phyloP scores from a whole-genome alignment of 2,113 vertebrate genomes.

The Eulemur macaco region DNA sequence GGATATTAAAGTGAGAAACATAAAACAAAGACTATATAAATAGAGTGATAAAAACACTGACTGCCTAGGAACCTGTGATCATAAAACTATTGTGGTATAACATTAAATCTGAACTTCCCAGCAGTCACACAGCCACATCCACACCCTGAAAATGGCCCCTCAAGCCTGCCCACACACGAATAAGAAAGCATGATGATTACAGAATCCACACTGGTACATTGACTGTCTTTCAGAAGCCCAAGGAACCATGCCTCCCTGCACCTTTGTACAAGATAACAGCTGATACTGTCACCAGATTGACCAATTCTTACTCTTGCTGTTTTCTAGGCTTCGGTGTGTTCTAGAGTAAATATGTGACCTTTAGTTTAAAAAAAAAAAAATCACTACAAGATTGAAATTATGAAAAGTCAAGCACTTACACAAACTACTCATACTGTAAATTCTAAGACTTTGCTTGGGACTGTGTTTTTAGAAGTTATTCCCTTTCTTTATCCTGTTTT shows the following conservation, averaged over 20 bases:
- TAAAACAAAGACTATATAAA: neutral
- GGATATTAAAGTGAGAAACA: neutral
- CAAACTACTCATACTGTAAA: neutral
- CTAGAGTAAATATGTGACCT: neutral
- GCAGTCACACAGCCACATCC: neutral
- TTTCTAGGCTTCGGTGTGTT: neutral
- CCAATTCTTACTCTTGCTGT: neutral
- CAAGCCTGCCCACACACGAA: accelerated
- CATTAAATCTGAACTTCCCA: neutral
- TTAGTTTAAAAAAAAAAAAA: neutral
- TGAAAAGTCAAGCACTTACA: neutral
- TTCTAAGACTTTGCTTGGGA: neutral
- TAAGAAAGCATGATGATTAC: neutral
- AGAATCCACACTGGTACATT: neutral
- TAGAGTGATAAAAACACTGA: neutral
- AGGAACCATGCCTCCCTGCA: neutral
- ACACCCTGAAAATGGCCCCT: accelerated
- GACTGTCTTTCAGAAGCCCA: neutral
- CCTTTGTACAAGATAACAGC: neutral
- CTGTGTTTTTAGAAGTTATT: neutral
- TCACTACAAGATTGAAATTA: neutral
- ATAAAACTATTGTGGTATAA: neutral
- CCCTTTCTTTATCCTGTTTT: neutral
- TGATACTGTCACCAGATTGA: neutral
- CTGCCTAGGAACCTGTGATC: neutral